Conservation (phyloP, 1,140 invertebrate genomes). For the Dendrolimus punctatus region DNA sequence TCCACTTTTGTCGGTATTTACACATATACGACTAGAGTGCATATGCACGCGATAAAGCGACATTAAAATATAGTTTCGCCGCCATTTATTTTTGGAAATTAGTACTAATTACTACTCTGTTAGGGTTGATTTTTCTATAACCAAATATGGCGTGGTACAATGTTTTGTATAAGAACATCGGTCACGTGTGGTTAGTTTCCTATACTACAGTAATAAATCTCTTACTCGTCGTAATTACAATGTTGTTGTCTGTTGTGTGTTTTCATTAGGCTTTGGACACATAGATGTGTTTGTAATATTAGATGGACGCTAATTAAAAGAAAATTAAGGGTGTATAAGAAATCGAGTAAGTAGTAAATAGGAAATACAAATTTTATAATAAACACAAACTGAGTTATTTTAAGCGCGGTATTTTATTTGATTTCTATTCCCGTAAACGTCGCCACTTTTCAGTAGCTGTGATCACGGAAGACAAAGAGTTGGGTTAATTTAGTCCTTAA, state of each 20-base stretch:
- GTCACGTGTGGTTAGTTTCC: conserved; percentile 68
- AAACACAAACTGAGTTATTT: too few relatives aligned
- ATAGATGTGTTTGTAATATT: conserved; percentile 12
- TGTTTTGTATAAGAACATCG: conserved; percentile 26
- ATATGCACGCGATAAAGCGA: conserved; percentile 48
- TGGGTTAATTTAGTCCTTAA: too few relatives aligned
- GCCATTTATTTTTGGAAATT: conserved; percentile 30
- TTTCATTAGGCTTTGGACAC: conserved; percentile 57
- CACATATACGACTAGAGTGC: conserved; percentile 54
- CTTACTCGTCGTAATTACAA: conserved; percentile 68
- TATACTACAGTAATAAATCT: conserved; percentile 69
- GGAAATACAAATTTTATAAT: too few relatives aligned
- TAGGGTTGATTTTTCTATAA: conserved; percentile 42
- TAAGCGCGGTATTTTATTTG: too few relatives aligned
- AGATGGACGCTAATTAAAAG: not conserved
- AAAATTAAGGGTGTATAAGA: not conserved
- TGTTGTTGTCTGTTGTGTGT: conserved; percentile 67
- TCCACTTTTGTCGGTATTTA: conserved; percentile 53
- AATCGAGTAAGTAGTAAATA: too few relatives aligned
- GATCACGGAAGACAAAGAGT: too few relatives aligned
- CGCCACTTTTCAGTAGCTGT: too few relatives aligned
- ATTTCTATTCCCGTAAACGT: too few relatives aligned
- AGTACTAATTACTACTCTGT: conserved; percentile 42
- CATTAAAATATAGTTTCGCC: conserved; percentile 31
- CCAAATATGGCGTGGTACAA: conserved; percentile 28